Conservation (phyloP, 2,113 vertebrate species). For the Hippoglossus stenolepis region DNA sequence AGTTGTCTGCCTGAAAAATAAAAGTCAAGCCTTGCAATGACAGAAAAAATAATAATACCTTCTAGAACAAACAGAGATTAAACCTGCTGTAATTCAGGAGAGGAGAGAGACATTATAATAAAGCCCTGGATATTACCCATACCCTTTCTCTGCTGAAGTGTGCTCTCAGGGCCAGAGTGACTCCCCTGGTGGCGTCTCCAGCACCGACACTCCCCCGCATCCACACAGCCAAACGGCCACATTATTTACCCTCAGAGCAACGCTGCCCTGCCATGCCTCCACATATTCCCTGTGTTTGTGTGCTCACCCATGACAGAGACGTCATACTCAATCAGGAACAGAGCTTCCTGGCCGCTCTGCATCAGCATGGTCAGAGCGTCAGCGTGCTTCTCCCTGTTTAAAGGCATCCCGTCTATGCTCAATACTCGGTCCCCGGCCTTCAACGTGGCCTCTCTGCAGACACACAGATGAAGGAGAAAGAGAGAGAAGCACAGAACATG, state of each 20-base stretch:
- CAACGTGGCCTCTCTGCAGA: constrained; percentile 92
- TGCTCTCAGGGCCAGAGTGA: constrained; percentile 40
- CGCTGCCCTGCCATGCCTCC: constrained; percentile 53
- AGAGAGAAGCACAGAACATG: constrained; percentile 1
- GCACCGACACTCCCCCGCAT: constrained; percentile 39
- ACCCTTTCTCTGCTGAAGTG: constrained; percentile 19
- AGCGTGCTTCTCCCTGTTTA: constrained; percentile 91
- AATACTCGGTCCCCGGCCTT: constrained; percentile 92
- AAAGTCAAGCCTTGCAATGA: not conserved
- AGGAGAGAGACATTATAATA: not conserved
- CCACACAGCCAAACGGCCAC: constrained; percentile 48
- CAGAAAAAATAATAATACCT: not conserved
- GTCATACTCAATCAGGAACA: constrained; percentile 97
- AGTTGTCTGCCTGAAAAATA: not conserved
- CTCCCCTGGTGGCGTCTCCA: constrained; percentile 54
- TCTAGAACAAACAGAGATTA: not conserved
- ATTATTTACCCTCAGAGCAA: constrained; percentile 73
- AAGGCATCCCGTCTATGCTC: constrained; percentile 91
- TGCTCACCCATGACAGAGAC: constrained; percentile 93
- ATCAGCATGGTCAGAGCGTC: constrained; percentile 90
- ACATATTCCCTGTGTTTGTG: constrained; percentile 53
- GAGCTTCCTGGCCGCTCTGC: constrained; percentile 93
- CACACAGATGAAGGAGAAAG: constrained; percentile 8
- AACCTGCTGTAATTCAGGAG: not conserved
- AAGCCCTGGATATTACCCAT: constrained; percentile 7